phyloP scores from a whole-genome alignment of 2,797 vertebrate genomes.

The Rousettus madagascariensis region DNA sequence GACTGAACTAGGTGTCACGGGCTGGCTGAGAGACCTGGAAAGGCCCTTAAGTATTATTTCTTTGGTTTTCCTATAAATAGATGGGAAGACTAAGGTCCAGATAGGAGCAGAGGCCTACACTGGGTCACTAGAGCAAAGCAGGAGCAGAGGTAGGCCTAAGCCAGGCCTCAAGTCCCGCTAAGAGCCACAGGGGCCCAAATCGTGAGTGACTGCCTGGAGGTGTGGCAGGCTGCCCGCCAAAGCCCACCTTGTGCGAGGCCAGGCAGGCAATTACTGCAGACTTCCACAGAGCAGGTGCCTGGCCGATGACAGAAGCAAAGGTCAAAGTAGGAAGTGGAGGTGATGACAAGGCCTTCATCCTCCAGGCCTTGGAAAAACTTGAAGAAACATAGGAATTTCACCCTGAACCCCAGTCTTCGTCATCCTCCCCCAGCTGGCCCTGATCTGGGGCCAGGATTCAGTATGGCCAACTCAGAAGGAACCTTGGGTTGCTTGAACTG shows the following conservation, averaged over 20 bases:
- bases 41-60: not conserved
- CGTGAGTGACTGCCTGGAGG: not conserved
- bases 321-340: not conserved
- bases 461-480: not conserved
- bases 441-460: not conserved
- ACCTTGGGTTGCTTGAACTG: not conserved
- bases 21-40: not conserved
- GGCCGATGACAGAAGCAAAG: not conserved
- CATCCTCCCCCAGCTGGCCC: not conserved
- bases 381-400: conserved; percentile 39
- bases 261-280: too few relatives aligned
- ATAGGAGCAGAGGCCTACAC: not conserved
- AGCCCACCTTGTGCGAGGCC: not conserved
- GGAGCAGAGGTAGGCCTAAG: not conserved
- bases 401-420: conserved; percentile 32
- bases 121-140: not conserved
- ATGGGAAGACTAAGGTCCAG: not conserved
- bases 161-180: not conserved
- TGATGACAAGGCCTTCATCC: not conserved
- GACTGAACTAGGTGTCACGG: not conserved
- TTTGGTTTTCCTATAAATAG: not conserved
- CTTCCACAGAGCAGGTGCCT: not conserved
- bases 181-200: not conserved
- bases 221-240: not conserved
- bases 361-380: not conserved